Evolutionary conservation across 1,140 invertebrate genomes (phyloP).

Genomic region (Drosophila leontia): DNA sequence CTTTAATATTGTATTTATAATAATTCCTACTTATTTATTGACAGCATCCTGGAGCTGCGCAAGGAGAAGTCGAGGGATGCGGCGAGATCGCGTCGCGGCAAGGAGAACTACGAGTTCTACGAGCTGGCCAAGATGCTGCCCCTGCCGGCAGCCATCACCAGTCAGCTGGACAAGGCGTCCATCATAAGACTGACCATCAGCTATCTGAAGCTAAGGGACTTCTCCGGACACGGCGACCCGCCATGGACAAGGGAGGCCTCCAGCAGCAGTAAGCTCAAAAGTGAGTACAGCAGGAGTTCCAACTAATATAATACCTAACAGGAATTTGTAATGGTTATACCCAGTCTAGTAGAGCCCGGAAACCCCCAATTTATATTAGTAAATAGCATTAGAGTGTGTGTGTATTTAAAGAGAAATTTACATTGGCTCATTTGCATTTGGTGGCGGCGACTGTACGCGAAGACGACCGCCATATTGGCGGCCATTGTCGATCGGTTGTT

Average conservation of each 20-base stretch:
- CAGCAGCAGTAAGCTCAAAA: conserved; percentile 93
- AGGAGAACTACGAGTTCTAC: conserved; percentile 99
- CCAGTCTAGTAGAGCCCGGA: neutral
- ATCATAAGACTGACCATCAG: conserved; percentile 99
- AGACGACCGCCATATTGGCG: conserved; percentile 59
- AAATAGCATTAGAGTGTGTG: neutral
- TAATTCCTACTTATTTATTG: conserved; percentile 75
- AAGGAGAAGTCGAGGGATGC: conserved; percentile 99
- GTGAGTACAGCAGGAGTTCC: conserved; percentile 86
- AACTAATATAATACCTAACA: too few species aligned
- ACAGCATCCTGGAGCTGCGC: conserved; percentile 97
- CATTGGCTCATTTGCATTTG: conserved; percentile 60
- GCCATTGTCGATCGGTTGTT: conserved; percentile 53
- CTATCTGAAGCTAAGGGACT: conserved; percentile 97
- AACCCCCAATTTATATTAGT: neutral
- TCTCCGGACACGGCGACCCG: conserved; percentile 97
- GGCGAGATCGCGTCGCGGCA: conserved; percentile 96
- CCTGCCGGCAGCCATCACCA: conserved; percentile 97
- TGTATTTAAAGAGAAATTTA: conserved; percentile 51
- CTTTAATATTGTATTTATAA: conserved; percentile 16
- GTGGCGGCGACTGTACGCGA: conserved; percentile 36
- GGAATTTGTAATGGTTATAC: neutral
- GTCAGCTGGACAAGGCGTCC: conserved; percentile 99
- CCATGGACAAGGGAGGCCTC: conserved; percentile 94
- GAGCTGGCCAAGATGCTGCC: conserved; percentile 99